Evolutionary conservation across 2,797 vertebrate genomes (phyloP).

Genomic region (Apogon talboti): DNA sequence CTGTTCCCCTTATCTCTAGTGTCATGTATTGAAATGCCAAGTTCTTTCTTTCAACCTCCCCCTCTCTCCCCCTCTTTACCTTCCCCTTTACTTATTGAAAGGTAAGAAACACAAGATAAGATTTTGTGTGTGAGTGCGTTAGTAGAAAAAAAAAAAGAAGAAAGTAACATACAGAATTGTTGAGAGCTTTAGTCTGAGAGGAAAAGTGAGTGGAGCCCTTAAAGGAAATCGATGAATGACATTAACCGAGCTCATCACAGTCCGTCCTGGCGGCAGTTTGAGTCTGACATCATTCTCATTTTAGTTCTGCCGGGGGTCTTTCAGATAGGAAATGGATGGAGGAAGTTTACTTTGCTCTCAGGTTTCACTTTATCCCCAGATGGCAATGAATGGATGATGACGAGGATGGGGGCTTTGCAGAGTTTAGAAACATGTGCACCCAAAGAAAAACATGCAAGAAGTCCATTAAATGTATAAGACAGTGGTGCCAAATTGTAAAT

Average conservation of each 20-base stretch:
- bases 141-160: constrained; percentile 40
- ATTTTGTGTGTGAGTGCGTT: constrained; percentile 62
- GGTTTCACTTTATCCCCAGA: constrained; percentile 71
- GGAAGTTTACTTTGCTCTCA: constrained; percentile 81
- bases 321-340: constrained; percentile 78
- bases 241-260: constrained; percentile 78
- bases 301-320: constrained; percentile 70
- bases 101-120: constrained; percentile 82
- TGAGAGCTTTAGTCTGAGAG: constrained; percentile 65
- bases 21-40: constrained; percentile 72
- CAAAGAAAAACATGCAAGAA: constrained; percentile 32
- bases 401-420: constrained; percentile 66
- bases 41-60: constrained; percentile 69
- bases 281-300: constrained; percentile 72
- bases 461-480: constrained; percentile 64
- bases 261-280: constrained; percentile 66
- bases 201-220: constrained; percentile 70
- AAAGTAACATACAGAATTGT: constrained; percentile 50
- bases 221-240: constrained; percentile 83
- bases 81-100: constrained; percentile 78
- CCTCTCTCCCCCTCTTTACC: constrained; percentile 43
- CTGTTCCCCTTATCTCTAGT: constrained; percentile 67
- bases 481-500: neutral
- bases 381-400: constrained; percentile 72
- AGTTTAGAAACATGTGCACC: constrained; percentile 62